Conservation (phyloP, 2,113 vertebrate species). For the Callithrix jacchus region DNA sequence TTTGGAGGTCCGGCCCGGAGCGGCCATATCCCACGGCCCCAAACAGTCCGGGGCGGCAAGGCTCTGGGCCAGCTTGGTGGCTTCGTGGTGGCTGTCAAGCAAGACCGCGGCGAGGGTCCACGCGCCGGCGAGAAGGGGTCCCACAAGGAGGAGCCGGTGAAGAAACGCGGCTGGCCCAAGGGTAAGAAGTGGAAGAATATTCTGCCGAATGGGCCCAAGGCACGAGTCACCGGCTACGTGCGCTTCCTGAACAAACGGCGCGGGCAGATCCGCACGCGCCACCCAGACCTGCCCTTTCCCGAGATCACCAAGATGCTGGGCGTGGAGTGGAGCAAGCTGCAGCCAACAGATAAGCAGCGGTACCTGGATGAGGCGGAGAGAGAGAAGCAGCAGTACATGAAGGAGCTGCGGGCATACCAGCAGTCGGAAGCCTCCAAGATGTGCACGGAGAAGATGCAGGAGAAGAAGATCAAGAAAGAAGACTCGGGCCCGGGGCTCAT, state of each 20-base stretch:
- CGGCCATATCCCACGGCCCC: too few species aligned
- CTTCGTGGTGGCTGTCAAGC: constrained; percentile 86
- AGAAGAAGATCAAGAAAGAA: constrained; percentile 96
- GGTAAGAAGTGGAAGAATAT: constrained; percentile 99
- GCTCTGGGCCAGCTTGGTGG: constrained; percentile 79
- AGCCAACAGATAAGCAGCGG: constrained; percentile 93
- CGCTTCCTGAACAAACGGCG: constrained; percentile 96
- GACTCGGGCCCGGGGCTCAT: constrained; percentile 63
- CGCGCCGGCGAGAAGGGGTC: constrained; percentile 79
- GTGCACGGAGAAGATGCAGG: constrained; percentile 94
- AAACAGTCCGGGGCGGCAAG: constrained; percentile 60
- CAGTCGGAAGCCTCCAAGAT: constrained; percentile 97
- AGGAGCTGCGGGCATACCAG: constrained; percentile 95
- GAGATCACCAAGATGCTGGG: constrained; percentile 98
- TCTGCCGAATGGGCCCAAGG: constrained; percentile 96
- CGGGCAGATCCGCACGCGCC: constrained; percentile 93
- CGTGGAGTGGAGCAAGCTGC: constrained; percentile 96
- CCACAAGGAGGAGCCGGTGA: constrained; percentile 89
- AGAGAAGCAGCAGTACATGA: constrained; percentile 97
- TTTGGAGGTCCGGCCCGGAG: too few species aligned
- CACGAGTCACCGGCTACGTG: constrained; percentile 95
- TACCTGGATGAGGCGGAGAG: constrained; percentile 96
- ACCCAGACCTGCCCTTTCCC: constrained; percentile 95
- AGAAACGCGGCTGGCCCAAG: constrained; percentile 98
- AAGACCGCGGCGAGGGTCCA: constrained; percentile 82